phyloP scores from a whole-genome alignment of 2,797 vertebrate genomes.

The Huso huso region DNA sequence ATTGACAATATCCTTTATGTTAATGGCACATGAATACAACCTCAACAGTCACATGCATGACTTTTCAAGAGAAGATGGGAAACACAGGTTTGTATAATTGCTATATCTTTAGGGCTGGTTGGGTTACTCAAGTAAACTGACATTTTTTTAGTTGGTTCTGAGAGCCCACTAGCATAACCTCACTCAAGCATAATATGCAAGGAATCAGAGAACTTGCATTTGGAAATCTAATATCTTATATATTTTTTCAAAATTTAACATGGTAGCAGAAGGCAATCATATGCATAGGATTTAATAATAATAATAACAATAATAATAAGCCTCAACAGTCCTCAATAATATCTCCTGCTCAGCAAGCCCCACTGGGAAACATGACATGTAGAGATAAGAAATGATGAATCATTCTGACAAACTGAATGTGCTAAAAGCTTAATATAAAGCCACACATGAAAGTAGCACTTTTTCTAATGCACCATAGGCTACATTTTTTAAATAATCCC shows the following conservation, averaged over 20 bases:
- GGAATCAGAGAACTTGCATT: constrained; percentile 36
- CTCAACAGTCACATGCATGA: too few species aligned
- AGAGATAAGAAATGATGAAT: constrained; percentile 55
- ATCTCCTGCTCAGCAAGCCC: constrained; percentile 55
- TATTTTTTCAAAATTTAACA: constrained; percentile 44
- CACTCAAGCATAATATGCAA: constrained; percentile 19
- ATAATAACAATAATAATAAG: too few species aligned
- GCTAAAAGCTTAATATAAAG: constrained; percentile 38
- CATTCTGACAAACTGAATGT: constrained; percentile 48
- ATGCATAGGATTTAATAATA: constrained; percentile 56
- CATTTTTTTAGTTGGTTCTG: background rate
- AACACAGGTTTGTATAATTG: too few species aligned
- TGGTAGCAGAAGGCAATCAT: constrained; percentile 46
- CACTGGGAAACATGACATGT: constrained; percentile 56
- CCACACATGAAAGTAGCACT: constrained; percentile 30
- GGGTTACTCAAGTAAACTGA: background rate
- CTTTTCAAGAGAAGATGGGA: too few species aligned
- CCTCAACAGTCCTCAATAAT: constrained; percentile 51
- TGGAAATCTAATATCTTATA: constrained; percentile 35
- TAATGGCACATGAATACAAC: too few species aligned
- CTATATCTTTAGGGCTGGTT: too few species aligned
- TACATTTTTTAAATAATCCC: constrained; percentile 48
- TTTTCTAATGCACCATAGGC: constrained; percentile 43
- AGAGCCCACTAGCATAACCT: constrained; percentile 1
- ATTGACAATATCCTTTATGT: too few species aligned